These are phyloP conservation scores for Phainopepla nitens DNA, from an alignment of 2,113 vertebrate genomes.

Conservation along the genomic window DNA sequence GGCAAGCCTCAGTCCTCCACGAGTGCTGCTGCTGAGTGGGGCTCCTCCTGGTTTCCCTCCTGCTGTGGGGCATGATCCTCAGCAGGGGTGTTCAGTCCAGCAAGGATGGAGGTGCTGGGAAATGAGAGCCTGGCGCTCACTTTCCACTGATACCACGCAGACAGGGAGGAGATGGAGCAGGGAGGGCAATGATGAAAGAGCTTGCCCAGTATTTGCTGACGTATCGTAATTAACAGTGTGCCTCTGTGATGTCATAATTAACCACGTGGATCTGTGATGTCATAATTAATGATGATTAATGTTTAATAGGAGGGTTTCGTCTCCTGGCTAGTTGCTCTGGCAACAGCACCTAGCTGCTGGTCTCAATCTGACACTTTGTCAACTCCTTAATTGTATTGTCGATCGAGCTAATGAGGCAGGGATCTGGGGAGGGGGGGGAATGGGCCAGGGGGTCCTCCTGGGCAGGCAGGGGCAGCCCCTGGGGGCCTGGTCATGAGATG, in stretches of 20 bases:
- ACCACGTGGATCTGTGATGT: neutral
- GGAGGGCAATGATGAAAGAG: neutral
- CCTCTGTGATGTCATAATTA: neutral
- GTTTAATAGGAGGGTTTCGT: slow-evolving; percentile 9
- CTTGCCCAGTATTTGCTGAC: neutral
- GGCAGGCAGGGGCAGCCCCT: neutral
- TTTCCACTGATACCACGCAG: rapidly evolving
- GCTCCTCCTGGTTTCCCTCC: neutral
- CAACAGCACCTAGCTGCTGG: neutral
- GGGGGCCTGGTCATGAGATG: rapidly evolving
- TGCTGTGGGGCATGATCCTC: neutral
- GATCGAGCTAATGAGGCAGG: neutral
- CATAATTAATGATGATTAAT: slow-evolving; percentile 47
- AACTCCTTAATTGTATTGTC: neutral
- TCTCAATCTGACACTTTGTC: neutral
- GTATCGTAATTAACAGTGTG: rapidly evolving
- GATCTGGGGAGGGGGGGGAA: neutral
- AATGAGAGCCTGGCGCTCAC: rapidly evolving
- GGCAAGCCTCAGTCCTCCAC: rapidly evolving
- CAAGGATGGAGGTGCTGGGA: neutral
- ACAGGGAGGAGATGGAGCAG: neutral
- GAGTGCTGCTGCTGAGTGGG: rapidly evolving
- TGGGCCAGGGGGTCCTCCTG: rapidly evolving
- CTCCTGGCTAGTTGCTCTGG: slow-evolving; percentile 25
- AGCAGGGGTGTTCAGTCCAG: rapidly evolving